Conservation (phyloP, 1,140 invertebrate species). For the Teleopsis dalmanni region DNA sequence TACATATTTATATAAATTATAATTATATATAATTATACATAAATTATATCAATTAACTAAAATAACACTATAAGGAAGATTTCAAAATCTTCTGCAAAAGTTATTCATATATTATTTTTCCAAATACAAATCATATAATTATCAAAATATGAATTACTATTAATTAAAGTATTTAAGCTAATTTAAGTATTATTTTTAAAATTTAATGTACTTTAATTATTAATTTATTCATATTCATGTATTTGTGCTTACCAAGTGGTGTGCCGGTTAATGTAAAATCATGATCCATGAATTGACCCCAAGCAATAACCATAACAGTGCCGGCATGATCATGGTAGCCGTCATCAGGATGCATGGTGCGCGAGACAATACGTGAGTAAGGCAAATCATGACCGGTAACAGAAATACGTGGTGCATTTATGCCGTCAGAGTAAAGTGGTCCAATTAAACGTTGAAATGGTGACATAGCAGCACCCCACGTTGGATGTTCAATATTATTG, state of each 20-base stretch:
- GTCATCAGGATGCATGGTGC: constrained; percentile 84
- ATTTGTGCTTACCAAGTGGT: constrained; percentile 69
- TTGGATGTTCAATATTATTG: constrained; percentile 84
- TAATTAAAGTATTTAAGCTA: too few relatives aligned
- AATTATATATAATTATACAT: too few relatives aligned
- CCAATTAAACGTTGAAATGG: constrained; percentile 74
- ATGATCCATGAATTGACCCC: constrained; percentile 93
- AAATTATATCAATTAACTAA: too few relatives aligned
- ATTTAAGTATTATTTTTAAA: neutral
- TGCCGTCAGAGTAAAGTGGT: constrained; percentile 71
- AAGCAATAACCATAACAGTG: constrained; percentile 86
- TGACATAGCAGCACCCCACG: constrained; percentile 79
- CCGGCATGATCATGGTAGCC: constrained; percentile 90
- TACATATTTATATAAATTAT: neutral
- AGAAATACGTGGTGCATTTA: constrained; percentile 71
- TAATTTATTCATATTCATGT: neutral
- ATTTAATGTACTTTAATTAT: neutral
- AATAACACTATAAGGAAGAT: too few relatives aligned
- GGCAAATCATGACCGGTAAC: constrained; percentile 65
- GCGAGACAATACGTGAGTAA: constrained; percentile 72
- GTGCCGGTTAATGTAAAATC: constrained; percentile 84
- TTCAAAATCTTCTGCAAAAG: too few relatives aligned
- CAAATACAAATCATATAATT: too few relatives aligned
- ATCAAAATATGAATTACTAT: too few relatives aligned
- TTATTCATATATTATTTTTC: too few relatives aligned